Evolutionary conservation across 2,888 invertebrate species (phyloP).

Genomic region (Drymonia ruficornis): DNA sequence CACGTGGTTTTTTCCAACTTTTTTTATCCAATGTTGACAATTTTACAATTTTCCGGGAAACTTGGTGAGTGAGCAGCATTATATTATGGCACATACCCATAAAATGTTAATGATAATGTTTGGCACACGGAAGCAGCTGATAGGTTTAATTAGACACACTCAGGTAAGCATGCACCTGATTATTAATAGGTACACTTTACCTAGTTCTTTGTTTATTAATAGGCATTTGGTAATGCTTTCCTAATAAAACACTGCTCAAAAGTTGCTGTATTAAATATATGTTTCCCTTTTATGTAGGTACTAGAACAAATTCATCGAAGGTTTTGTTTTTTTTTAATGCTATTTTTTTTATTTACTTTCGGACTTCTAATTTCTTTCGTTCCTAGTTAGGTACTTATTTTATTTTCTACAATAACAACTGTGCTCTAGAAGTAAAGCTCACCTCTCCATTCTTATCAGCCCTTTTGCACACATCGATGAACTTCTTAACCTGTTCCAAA

Average conservation of each 20-base stretch:
- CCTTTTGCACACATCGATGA: constrained; percentile 86
- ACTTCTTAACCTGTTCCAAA: constrained; percentile 86
- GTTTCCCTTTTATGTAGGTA: no score
- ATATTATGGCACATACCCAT: constrained; percentile 33
- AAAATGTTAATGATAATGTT: constrained; percentile 27
- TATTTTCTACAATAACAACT: no score
- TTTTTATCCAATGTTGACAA: neutral
- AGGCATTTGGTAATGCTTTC: no score
- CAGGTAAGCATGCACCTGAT: neutral
- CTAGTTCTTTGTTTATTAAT: constrained; percentile 3
- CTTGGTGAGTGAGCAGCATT: constrained; percentile 5
- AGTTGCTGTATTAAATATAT: no score
- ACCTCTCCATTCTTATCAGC: constrained; percentile 86
- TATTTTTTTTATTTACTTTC: no score
- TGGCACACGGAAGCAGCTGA: constrained; percentile 21
- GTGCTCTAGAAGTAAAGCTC: constrained; percentile 42
- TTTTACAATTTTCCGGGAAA: neutral
- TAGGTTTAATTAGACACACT: neutral
- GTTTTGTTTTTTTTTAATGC: no score
- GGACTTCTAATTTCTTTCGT: no score
- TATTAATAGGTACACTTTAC: constrained; percentile 14
- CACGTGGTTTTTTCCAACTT: no score
- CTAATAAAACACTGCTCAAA: no score
- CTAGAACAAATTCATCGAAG: no score
- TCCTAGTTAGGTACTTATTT: no score